phyloP scores from a whole-genome alignment of 2,888 invertebrate genomes.

The Syrista parreyssii region DNA sequence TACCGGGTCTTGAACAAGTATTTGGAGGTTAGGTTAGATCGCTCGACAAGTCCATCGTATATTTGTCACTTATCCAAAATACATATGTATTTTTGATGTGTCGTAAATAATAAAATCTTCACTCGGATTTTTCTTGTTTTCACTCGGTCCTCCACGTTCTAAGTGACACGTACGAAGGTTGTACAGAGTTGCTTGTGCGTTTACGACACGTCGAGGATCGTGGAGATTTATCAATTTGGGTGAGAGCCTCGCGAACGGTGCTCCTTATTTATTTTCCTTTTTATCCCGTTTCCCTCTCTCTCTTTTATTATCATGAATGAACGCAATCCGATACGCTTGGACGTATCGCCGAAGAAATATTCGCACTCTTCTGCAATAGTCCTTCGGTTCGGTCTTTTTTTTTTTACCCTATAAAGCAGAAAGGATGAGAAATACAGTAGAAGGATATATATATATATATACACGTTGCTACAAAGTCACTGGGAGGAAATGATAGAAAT shows the following conservation, averaged over 20 bases:
- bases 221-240: neutral
- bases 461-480: neutral
- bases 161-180: too few species aligned
- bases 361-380: neutral
- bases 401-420: neutral
- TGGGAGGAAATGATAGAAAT: conserved; percentile 27
- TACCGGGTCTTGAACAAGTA: neutral
- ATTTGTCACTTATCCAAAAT: too few species aligned
- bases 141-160: too few species aligned
- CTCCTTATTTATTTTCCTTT: neutral
- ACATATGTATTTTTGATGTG: too few species aligned
- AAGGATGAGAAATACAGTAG: neutral
- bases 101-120: too few species aligned
- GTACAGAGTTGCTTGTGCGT: too few species aligned
- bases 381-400: neutral
- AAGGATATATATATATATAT: neutral
- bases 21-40: neutral
- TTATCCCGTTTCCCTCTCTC: neutral
- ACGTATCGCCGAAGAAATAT: conserved; percentile 10
- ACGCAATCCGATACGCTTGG: too few species aligned
- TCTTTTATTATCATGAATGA: neutral
- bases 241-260: conserved; percentile 2
- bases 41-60: neutral
- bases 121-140: too few species aligned
- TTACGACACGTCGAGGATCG: neutral